Percentiles rank a stretch among this genome's conserved stretches.
These are phyloP conservation scores for Enteromius trimaculatus DNA, from an alignment of 2,797 vertebrate species.

Conservation along the genomic window DNA sequence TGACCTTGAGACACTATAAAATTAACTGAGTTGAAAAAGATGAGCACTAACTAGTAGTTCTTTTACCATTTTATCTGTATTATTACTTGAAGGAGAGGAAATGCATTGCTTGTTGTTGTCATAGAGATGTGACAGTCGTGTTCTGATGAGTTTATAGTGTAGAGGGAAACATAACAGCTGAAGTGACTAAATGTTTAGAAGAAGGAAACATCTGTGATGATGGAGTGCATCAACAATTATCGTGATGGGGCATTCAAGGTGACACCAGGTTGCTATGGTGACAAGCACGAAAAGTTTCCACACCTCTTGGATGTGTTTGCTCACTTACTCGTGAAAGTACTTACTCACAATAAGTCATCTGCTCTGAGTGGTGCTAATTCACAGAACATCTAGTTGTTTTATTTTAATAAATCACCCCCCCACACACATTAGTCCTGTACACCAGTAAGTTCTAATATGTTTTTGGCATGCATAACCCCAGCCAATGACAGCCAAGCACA, in stretches of 20 bases:
- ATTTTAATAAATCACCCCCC: background rate
- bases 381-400: background rate
- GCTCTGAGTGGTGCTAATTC: background rate
- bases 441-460: background rate
- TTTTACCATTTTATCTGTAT: background rate
- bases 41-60: background rate
- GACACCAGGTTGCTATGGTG: conserved; percentile 33
- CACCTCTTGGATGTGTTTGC: background rate
- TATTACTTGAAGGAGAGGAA: background rate
- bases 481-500: background rate
- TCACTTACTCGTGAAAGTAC: conserved; percentile 4
- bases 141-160: background rate
- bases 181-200: conserved; percentile 33
- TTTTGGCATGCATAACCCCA: background rate
- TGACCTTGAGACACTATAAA: background rate
- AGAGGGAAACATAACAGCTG: background rate
- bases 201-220: conserved; percentile 17
- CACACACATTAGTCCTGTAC: background rate
- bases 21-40: background rate
- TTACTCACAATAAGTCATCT: conserved; percentile 14
- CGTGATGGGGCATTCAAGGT: conserved; percentile 12
- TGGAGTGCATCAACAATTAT: background rate
- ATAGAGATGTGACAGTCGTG: background rate
- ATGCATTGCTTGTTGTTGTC: background rate
- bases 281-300: conserved; percentile 28